Evolutionary conservation across 1,140 invertebrate species (phyloP), one percentile per base, ranked within the genome.

Genomic region (Drosophila kurseongensis): DNA sequence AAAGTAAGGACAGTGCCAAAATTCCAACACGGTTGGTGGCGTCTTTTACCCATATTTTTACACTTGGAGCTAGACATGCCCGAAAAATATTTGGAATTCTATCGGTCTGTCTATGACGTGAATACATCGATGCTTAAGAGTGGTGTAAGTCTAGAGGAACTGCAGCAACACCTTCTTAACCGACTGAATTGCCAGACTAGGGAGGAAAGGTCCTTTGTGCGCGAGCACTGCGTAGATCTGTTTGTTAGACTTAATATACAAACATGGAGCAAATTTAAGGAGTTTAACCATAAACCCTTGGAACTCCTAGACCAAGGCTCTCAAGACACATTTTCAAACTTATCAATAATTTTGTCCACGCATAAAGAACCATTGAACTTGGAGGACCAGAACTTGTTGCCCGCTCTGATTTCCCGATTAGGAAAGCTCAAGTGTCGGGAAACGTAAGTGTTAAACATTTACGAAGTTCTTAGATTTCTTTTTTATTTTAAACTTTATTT

Each of bases 151-250:
- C 14, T 80, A 7, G 27, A 27, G 2, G 13, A 59, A 7, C 10
- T 80, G 32, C 80, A 89, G 50, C 16, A 52, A 7, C 48, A 84
- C 51, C 35, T 89, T 16, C 35, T 80, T n/a, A 8, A 71, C 0
- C 66, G 62, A 10, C 41, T 89, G 1, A 56, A 62, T 6, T 89
- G 76, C 73, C 35, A 63, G 42, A 65, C 63, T 1, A 78, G 76
- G 35, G 84, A 89, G 3, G 84, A 88, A 10, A 78, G 55, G 16
- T 74, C 76, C 0, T 78, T 78, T 63, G 77, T 89, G 7, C 40
- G 50, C 0, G 54, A 71, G 36, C 52, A 63, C 13, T 57, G 57
- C 44, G 73, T 89, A 0, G 84, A 88, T 47, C 65, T 65, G 3
- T 89, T 75, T 56, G 60, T 63, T 0, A 32, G 18, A 35, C 6